Evolutionary conservation across 2,797 vertebrate species (phyloP), one percentile per base, ranked within the genome.

Genomic region (Rhynchonycteris naso): DNA sequence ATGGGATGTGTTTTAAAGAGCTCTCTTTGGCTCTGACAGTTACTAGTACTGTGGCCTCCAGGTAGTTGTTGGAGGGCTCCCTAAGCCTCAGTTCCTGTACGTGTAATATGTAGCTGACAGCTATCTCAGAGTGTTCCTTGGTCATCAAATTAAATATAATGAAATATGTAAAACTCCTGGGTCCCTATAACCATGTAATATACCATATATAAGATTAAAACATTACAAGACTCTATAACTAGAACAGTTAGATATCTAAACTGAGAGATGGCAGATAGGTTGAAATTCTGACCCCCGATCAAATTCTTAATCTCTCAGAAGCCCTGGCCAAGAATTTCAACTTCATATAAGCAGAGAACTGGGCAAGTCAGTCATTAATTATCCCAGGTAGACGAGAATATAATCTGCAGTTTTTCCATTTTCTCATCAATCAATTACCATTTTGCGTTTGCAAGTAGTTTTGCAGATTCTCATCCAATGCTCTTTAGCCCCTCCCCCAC

Each of bases 301-400:
- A 79, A 88, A 75, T 72, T 19, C 59, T 26, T 52, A 87, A 75
- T 93, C 22, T 87, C 61, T 95, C n/a, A 43, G 56, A 92, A 87
- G n/a, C 63, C 56, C 82, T 90, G 79, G 65, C 47, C 91, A 75
- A 84, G 84, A 81, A 69, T 94, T 93, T 94, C 61, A 85, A 71
- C 59, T 92, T 95, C 43, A 50, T 21, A 54, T 47, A 93, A 83
- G 33, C 24, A 33, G 56, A 85, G 63, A 96, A 81, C 16, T 24
- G 54, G 59, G 56, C 13, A 82, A 72, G 35, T 75, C 47, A 43
- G 30, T 56, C 28, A 43, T 75, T 63, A 88, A 74, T 59, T 26
- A 93, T 24, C 50, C 38, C 82, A 76, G 69, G 84, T 11, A 72
- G 72, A 90, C 3, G 61, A 72, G 66, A 66, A 56, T 38, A 28